Base-by-base conservation (phyloP, 2,113 vertebrate genomes). In the Actenoides hombroni region DNA sequence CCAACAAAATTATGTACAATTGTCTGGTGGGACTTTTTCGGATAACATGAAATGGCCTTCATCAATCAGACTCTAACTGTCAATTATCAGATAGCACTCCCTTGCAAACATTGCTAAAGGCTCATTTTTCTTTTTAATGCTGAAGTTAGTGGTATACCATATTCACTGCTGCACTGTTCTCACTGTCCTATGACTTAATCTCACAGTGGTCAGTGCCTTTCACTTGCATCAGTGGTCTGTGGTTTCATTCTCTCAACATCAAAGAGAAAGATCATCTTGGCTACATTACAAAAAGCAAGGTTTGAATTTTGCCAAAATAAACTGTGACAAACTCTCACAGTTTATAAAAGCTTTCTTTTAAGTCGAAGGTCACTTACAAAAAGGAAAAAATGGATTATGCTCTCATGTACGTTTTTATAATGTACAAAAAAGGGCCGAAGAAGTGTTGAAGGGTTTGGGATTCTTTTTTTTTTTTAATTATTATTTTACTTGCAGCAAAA, bases 171-270 rank as follows among this genome's bases (percentile, higher is more conserved):
- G 49, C 26, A 63, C 65, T 82, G 17, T 63, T 95, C 93, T 91
- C 85, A 92, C 57, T 76, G 16, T 90, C 69, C 77, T 76, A 42
- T 93, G 90, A 95, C 92, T 95, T 91, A 96, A 92, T 93, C 83
- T 86, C 81, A 70, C 59, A 83, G 84, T 56, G 92, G 86, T 94
- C 94, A 95, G 67, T 81, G 81, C 54, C 86, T 93, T 96, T 92
- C 88, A 92, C 95, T 97, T 93, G 60, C 86, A 91, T 92, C 92
- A 96, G 86, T 89, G 81, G 78, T 87, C 92, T 97, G 95, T 85
- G 96, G 96, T 94, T 97, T 96, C 80, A 79, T 69, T 91, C 74
- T 89, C 53, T 94, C 13, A 13, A 67, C 77, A 94, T 96, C 78
- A 95, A 91, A 97, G 80, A 86, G 63, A 77, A 90, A 65, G 61